Conservation (phyloP, 2,888 invertebrate genomes). For the Brachypterus glaber region DNA sequence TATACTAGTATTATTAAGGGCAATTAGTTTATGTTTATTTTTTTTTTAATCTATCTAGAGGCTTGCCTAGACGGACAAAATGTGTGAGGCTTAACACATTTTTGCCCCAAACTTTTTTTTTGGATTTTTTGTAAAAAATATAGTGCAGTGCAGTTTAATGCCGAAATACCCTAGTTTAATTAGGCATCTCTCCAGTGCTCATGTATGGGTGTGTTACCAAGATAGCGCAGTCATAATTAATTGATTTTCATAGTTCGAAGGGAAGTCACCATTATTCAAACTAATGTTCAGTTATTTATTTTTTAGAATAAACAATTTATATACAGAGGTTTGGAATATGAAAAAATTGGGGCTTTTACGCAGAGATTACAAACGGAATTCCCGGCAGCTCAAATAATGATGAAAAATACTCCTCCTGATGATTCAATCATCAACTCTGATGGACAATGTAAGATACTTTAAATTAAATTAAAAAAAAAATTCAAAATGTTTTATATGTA, state of each 20-base stretch:
- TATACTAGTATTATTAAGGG: no score
- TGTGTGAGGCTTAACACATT: no score
- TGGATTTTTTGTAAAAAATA: no score
- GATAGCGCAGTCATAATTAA: no score
- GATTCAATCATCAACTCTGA: slow-evolving; percentile 77
- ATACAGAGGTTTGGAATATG: slow-evolving; percentile 91
- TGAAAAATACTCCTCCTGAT: slow-evolving; percentile 85
- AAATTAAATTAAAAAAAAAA: slow-evolving; percentile 2
- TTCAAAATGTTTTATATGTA: neutral
- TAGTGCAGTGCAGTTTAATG: no score
- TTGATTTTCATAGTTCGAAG: neutral
- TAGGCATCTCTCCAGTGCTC: no score
- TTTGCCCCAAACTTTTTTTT: no score
- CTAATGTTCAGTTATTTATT: slow-evolving; percentile 9
- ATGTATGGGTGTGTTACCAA: no score
- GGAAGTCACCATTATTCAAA: neutral
- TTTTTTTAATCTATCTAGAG: no score
- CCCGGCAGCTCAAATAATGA: slow-evolving; percentile 86
- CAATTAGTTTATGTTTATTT: no score
- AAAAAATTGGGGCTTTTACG: slow-evolving; percentile 88
- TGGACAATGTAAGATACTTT: slow-evolving; percentile 63
- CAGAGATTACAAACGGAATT: slow-evolving; percentile 89
- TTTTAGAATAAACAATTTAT: slow-evolving; percentile 87
- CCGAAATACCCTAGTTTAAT: no score
- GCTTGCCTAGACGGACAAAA: no score